Base-by-base conservation (phyloP, 2,113 vertebrate genomes). In the Glaucidium brasilianum region DNA sequence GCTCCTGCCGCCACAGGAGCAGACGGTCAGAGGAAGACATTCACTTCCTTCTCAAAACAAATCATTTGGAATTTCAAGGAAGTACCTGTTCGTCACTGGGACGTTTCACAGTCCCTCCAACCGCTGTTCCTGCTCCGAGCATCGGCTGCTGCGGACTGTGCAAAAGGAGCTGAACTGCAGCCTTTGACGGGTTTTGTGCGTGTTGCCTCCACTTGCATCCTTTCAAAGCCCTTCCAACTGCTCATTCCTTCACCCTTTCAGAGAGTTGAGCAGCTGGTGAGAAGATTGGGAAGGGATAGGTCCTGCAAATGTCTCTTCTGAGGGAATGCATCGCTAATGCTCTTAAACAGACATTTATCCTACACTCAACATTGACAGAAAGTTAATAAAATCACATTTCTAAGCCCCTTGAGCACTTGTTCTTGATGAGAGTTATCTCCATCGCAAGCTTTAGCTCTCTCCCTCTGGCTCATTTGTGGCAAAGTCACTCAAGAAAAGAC, bases 101-200 rank as follows among this genome's bases (percentile, higher is more conserved):
- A 76, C 53, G 43, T 95, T 95, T 47, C 92, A 74, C 91, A 95
- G 92, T 82, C 87, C 83, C 88, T 91, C 66, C 67, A 26, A 0
- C 23, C 67, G 69, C 85, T 43, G 27, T 80, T 97, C 69, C 49
- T 79, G 41, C 37, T 88, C 69, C 10, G 43, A 97, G 97, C 94
- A 81, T 59, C 80, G 47, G 47, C 75, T 94, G 18, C 58, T 90
- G 55, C 74, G 47, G 41, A 23, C 73, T 30, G 12, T 72, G 90
- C 64, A 71, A 34, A 85, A 96, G 83, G 95, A 83, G 92, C 52
- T 92, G 87, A 95, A 96, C 85, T 32, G 85, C 77, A 88, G 67
- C 75, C 86, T 94, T 75, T 63, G 72, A 63, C 21, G 37, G 89
- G 34, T 73, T 92, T 94, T 74, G 88, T 74, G 71, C 19, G 4